These are phyloP conservation scores for Linepithema humile DNA, from an alignment of 1,140 invertebrate genomes.

Conservation along the genomic window DNA sequence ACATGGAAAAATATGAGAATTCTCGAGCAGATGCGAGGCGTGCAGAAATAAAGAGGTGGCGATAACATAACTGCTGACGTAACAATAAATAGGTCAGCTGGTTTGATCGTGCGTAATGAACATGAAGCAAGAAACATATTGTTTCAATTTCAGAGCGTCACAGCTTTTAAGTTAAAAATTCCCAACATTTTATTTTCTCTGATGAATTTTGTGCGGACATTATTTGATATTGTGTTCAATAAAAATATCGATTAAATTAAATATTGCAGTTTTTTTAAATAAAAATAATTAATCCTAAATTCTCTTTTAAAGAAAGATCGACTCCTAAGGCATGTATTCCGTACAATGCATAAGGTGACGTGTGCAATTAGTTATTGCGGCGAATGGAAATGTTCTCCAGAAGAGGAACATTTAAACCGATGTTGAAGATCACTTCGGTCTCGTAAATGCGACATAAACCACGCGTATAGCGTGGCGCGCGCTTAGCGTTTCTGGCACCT, in stretches of 20 bases:
- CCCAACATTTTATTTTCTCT: neutral
- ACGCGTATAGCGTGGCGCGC: conserved; percentile 15
- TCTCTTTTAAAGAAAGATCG: neutral
- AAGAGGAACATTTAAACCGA: neutral
- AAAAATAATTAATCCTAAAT: neutral
- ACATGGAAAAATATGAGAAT: conserved; percentile 18
- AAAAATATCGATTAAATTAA: neutral
- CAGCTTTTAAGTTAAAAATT: neutral
- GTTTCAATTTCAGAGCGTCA: neutral
- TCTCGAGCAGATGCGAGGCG: neutral
- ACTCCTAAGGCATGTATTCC: neutral
- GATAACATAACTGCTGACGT: conserved; percentile 10
- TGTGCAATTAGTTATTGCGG: neutral
- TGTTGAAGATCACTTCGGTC: conserved; percentile 1
- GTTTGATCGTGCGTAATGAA: neutral
- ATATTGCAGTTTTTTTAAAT: neutral
- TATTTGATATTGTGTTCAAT: neutral
- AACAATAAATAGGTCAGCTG: neutral
- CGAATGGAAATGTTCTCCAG: neutral
- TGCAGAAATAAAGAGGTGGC: conserved; percentile 8
- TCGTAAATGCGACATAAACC: conserved; percentile 49
- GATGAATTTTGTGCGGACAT: neutral
- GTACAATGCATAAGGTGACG: neutral
- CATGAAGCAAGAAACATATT: neutral
- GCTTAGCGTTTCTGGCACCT: conserved; percentile 48